Evolutionary conservation across 2,888 invertebrate species (phyloP), one percentile per base, ranked within the genome.

Genomic region (Drosophila paranaensis): DNA sequence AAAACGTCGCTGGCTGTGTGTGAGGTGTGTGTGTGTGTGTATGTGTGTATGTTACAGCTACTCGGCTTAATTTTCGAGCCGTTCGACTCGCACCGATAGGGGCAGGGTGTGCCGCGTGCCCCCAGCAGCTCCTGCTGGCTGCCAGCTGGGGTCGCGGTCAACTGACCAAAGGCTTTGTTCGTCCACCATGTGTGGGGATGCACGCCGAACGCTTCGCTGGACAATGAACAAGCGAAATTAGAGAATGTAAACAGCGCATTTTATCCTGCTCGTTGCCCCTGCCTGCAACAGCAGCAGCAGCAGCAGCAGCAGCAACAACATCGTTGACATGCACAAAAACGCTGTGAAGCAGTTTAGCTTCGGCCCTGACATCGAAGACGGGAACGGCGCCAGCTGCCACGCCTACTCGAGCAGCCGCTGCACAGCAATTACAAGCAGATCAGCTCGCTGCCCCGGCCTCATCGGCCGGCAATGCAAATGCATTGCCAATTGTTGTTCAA

Each of bases 151-250:
- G 75, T 77, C 75, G 79, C 77, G 82, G 81, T 82, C 81, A 82
- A 82, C 87, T 87, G 87, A 68, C 81, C 82, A 86, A 86, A 80
- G 55, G 70, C 79, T 79, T 75, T 77, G 75, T 71, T 79, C 54
- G 48, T 55, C 56, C 63, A 35, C 57, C 71, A 75, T 63, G 64
- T 66, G 39, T 65, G 51, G 60, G 71, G 81, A 80, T 77, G 87
- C 77, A 83, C 74, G 87, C 69, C 85, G 72, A 85, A 85, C 89
- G 86, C 89, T 89, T 86, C 77, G 80, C 78, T 89, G 89, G 89
- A 87, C 88, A 89, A 89, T 82, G 86, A 88, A 84, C 87, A 87
- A 89, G 89, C 88, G 89, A 89, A 89, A 87, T 87, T 87, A 89
- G 87, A 87, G 89, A 87, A 87, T 87, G 87, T 87, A 87, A 87